These are phyloP conservation scores for Thunnus thynnus DNA, from an alignment of 2,113 vertebrate species.

Conservation along the genomic window DNA sequence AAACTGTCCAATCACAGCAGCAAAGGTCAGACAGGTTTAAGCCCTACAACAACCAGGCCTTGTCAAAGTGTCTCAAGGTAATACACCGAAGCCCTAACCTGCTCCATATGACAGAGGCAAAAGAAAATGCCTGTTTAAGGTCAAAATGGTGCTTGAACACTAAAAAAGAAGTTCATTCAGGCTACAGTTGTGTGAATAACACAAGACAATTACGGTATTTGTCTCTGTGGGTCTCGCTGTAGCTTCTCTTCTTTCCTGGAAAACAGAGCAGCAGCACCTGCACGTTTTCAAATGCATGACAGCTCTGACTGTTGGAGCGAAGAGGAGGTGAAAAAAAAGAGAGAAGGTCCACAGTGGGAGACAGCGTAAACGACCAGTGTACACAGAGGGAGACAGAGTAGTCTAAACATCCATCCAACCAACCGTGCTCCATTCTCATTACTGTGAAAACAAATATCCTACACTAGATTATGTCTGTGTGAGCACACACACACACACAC, in stretches of 20 bases:
- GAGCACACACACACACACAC: not conserved
- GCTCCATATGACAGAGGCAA: not conserved
- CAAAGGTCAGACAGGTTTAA: conserved; percentile 27
- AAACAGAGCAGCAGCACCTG: conserved; percentile 53
- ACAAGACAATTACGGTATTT: conserved; percentile 13
- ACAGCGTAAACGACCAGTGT: conserved; percentile 13
- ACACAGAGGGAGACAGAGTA: conserved; percentile 25
- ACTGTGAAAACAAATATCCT: conserved; percentile 53
- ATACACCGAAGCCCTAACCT: not conserved
- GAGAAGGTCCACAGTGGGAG: conserved; percentile 27
- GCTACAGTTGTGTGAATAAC: conserved; percentile 11
- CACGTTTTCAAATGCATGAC: conserved; percentile 50
- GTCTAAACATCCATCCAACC: conserved; percentile 62
- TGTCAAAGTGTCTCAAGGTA: not conserved
- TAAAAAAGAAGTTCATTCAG: not conserved
- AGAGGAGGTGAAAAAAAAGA: conserved; percentile 15
- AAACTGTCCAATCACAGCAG: conserved; percentile 16
- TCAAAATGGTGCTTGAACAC: not conserved
- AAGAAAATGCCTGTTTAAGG: too few relatives aligned
- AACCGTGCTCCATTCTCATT: conserved; percentile 19
- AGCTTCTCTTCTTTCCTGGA: conserved; percentile 26
- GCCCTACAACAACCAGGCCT: not conserved
- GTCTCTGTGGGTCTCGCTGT: not conserved
- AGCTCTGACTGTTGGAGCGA: conserved; percentile 23
- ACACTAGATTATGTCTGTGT: not conserved